Conservation (phyloP, 2,797 vertebrate genomes). For the Sparidentex hasta region DNA sequence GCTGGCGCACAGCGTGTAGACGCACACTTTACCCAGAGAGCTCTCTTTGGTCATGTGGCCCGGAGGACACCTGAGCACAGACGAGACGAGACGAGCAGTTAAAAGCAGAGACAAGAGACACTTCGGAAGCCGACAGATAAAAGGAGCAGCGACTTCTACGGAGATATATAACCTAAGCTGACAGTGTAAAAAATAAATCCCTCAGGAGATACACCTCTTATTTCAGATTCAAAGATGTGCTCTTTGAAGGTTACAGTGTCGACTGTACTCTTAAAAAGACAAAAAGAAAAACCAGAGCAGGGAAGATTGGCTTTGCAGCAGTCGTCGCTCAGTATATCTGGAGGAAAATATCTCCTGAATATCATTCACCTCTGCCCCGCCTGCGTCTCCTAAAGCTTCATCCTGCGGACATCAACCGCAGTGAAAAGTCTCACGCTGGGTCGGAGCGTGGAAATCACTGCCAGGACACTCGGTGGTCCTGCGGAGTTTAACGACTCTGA, state of each 20-base stretch:
- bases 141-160: slow-evolving; percentile 44
- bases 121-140: slow-evolving; percentile 51
- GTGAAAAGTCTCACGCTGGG: slow-evolving; percentile 59
- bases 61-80: slow-evolving; percentile 86
- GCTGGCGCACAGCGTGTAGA: slow-evolving; percentile 89
- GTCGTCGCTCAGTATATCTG: slow-evolving; percentile 58
- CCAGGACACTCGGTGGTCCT: slow-evolving; percentile 56
- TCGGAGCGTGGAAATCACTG: slow-evolving; percentile 58
- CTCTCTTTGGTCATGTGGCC: slow-evolving; percentile 90
- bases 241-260: slow-evolving; percentile 60
- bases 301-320: slow-evolving; percentile 54
- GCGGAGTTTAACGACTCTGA: slow-evolving; percentile 67
- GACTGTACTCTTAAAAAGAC: slow-evolving; percentile 15
- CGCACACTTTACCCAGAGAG: slow-evolving; percentile 84
- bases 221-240: slow-evolving; percentile 65
- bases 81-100: slow-evolving; percentile 17
- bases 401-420: slow-evolving; percentile 60
- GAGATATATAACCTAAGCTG: slow-evolving; percentile 56
- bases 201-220: slow-evolving; percentile 60
- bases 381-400: slow-evolving; percentile 41
- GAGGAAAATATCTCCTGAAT: slow-evolving; percentile 66
- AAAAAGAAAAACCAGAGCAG: slow-evolving; percentile 1
- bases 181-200: slow-evolving; percentile 64
- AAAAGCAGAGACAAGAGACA: slow-evolving; percentile 43
- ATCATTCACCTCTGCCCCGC: slow-evolving; percentile 56